These are phyloP conservation scores for Mormyrus hasselquistii DNA, from an alignment of 2,797 vertebrate species.

Conservation along the genomic window DNA sequence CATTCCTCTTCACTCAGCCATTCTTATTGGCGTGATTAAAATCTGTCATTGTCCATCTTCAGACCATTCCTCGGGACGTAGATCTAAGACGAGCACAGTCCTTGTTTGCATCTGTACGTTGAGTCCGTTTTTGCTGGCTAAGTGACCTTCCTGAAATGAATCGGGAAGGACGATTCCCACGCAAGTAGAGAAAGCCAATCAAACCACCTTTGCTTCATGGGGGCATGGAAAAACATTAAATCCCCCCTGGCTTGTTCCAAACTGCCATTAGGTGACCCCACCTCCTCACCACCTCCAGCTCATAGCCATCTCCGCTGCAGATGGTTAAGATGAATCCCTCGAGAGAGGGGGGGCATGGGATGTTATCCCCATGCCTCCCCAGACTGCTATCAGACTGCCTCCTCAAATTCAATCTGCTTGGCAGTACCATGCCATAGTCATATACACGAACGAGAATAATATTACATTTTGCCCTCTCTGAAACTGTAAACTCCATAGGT, in stretches of 20 bases:
- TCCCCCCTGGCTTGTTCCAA: neutral
- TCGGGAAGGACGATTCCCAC: neutral
- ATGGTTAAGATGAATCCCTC: neutral
- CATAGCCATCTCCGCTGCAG: neutral
- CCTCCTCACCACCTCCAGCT: neutral
- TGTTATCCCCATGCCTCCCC: neutral
- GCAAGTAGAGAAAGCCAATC: neutral
- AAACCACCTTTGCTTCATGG: neutral
- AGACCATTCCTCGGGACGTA: neutral
- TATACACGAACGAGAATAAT: neutral
- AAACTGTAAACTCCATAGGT: neutral
- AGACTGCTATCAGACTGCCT: neutral
- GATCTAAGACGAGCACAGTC: neutral
- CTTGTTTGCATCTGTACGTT: neutral
- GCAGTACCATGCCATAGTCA: neutral
- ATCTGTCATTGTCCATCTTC: neutral
- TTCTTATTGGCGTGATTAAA: neutral
- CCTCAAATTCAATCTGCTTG: neutral
- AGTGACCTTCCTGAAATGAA: neutral
- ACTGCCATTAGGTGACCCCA: neutral
- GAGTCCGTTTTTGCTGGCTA: neutral
- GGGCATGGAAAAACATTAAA: neutral
- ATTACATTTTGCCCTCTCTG: neutral
- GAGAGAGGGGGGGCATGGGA: neutral
- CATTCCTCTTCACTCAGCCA: neutral